Evolutionary conservation across 2,113 vertebrate genomes (phyloP).

Genomic region (Paralichthys olivaceus): DNA sequence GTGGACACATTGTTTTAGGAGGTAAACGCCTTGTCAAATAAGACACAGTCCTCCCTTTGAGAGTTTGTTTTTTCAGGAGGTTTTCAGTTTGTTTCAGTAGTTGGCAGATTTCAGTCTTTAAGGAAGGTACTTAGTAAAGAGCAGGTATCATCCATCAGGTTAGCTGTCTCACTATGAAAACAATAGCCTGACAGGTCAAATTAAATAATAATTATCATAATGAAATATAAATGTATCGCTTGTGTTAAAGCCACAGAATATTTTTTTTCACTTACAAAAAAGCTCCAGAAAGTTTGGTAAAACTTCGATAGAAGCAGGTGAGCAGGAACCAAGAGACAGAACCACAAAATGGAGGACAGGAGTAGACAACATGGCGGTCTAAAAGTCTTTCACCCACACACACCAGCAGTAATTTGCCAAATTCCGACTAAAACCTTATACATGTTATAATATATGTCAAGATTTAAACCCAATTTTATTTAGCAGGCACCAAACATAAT

Average conservation of each 20-base stretch:
- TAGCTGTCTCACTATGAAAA: constrained; percentile 8
- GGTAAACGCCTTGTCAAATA: constrained; percentile 47
- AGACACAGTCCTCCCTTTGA: constrained; percentile 8
- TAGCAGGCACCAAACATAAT: constrained; percentile 9
- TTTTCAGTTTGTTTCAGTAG: constrained; percentile 13
- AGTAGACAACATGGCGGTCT: constrained; percentile 82
- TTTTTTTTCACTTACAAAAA: not conserved
- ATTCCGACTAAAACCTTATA: not conserved
- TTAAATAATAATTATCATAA: not conserved
- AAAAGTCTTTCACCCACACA: constrained; percentile 48
- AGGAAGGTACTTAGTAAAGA: constrained; percentile 8
- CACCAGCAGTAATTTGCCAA: constrained; percentile 20
- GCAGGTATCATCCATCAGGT: not conserved
- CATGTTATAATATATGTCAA: not conserved
- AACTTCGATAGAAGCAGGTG: constrained; percentile 36
- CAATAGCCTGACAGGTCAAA: constrained; percentile 5
- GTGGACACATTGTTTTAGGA: constrained; percentile 42
- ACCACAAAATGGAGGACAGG: constrained; percentile 85
- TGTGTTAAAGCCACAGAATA: not conserved
- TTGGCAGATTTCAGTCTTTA: not conserved
- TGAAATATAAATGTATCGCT: not conserved
- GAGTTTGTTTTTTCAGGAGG: constrained; percentile 4
- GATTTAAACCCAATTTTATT: constrained; percentile 7
- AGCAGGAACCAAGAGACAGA: constrained; percentile 40
- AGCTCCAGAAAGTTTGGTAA: not conserved